Percentiles rank a stretch among this genome's conserved stretches.
Conservation (phyloP, 2,888 invertebrate species). For the Ophioninae sp. region DNA sequence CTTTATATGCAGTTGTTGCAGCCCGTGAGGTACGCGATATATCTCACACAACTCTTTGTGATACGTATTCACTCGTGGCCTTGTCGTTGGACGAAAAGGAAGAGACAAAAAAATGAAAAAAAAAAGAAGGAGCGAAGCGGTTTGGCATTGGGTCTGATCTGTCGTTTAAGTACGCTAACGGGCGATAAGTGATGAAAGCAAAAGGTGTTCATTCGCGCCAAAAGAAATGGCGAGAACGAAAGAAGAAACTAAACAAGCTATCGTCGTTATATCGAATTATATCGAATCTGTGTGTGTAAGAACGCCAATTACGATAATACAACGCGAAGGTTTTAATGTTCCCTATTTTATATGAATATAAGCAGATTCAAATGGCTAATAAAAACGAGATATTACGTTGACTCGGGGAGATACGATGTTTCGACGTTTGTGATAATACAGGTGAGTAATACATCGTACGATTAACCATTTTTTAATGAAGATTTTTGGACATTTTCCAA, state of each 20-base stretch:
- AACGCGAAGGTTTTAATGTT: constrained; percentile 37
- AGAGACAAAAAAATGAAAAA: not conserved
- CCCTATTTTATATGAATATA: constrained; percentile 28
- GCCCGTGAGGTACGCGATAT: constrained; percentile 19
- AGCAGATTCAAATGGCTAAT: constrained; percentile 52
- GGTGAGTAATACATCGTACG: not conserved
- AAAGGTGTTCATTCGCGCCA: not conserved
- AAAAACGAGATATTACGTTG: constrained; percentile 48
- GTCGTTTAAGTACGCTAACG: constrained; percentile 3
- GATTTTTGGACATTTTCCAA: no score
- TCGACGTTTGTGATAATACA: not conserved
- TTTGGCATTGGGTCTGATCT: not conserved
- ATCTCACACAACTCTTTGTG: constrained; percentile 42
- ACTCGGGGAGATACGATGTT: not conserved
- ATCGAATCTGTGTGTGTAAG: constrained; percentile 39
- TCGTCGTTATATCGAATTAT: constrained; percentile 44
- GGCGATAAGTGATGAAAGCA: not conserved
- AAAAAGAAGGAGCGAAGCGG: not conserved
- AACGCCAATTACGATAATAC: constrained; percentile 18
- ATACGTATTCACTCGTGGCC: constrained; percentile 41
- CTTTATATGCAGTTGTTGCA: constrained; percentile 34
- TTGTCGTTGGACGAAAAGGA: constrained; percentile 3
- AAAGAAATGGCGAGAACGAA: constrained; percentile 9
- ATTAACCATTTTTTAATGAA: no score
- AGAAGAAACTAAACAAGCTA: constrained; percentile 14